Evolutionary conservation across 2,888 invertebrate species (phyloP).

Genomic region (Thelaira solivaga): DNA sequence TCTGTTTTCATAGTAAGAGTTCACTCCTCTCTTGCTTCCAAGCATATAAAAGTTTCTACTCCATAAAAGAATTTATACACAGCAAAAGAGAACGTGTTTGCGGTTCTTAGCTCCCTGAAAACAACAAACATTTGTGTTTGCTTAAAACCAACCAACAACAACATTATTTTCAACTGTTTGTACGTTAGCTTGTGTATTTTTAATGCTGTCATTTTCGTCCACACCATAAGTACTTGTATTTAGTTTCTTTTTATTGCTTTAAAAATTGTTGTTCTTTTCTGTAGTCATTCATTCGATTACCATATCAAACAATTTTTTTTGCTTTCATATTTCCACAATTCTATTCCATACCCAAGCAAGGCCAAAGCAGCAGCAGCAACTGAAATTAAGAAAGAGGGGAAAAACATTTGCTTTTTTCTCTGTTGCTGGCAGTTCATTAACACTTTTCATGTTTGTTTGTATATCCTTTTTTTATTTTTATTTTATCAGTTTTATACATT

Average conservation of each 20-base stretch:
- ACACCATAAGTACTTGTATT: neutral
- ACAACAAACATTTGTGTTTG: constrained; percentile 28
- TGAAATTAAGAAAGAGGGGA: no score
- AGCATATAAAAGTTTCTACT: no score
- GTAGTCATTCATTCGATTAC: constrained; percentile 18
- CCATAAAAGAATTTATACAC: no score
- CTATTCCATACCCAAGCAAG: neutral
- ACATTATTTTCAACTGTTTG: neutral
- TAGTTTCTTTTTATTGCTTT: neutral
- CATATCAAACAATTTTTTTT: constrained; percentile 37
- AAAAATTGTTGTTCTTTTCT: neutral
- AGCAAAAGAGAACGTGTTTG: no score
- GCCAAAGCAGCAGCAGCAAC: no score
- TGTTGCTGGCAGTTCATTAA: constrained; percentile 51
- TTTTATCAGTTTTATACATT: neutral
- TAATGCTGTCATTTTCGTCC: constrained; percentile 41
- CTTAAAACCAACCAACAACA: neutral
- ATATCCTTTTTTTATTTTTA: constrained; percentile 44
- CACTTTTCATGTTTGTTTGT: constrained; percentile 38
- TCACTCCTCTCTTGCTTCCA: no score
- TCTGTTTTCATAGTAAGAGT: no score
- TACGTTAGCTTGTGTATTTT: neutral
- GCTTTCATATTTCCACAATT: neutral
- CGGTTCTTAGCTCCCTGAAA: no score
- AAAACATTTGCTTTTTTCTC: neutral